Evolutionary conservation across 1,140 invertebrate genomes (phyloP).

Genomic region (Sinella curviseta): DNA sequence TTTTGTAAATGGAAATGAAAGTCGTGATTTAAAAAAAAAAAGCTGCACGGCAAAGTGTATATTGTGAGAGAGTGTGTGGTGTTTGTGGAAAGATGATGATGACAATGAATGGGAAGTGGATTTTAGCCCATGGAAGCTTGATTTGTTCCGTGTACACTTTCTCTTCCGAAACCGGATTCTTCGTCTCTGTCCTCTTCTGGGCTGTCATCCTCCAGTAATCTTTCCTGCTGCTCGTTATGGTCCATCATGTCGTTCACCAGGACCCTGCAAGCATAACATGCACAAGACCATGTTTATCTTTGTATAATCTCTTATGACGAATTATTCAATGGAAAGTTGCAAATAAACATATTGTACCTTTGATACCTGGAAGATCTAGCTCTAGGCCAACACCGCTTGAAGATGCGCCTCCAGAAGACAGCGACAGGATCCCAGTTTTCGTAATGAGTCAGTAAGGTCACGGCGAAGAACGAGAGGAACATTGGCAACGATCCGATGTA

Average conservation of each 20-base stretch:
- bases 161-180: conserved; percentile 19
- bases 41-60: no score
- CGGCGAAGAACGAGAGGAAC: conserved; percentile 73
- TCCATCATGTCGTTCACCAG: conserved; percentile 36
- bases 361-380: not conserved
- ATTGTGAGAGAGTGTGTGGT: no score
- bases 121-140: no score
- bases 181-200: conserved; percentile 31
- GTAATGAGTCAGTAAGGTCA: conserved; percentile 74
- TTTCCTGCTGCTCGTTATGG: conserved; percentile 36
- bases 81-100: not conserved
- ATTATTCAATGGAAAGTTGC: not conserved
- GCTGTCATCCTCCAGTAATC: conserved; percentile 9
- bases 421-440: conserved; percentile 77
- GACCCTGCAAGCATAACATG: conserved; percentile 29
- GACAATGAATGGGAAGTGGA: no score
- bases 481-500: conserved; percentile 78
- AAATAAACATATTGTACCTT: not conserved
- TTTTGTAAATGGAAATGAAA: not conserved
- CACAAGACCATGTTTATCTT: not conserved
- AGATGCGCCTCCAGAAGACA: not conserved
- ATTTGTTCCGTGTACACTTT: not conserved
- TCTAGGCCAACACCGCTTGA: not conserved
- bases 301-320: no score
- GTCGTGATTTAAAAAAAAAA: no score